Conservation (phyloP, 2,888 invertebrate genomes). For the Ichneumoninae sp. region DNA sequence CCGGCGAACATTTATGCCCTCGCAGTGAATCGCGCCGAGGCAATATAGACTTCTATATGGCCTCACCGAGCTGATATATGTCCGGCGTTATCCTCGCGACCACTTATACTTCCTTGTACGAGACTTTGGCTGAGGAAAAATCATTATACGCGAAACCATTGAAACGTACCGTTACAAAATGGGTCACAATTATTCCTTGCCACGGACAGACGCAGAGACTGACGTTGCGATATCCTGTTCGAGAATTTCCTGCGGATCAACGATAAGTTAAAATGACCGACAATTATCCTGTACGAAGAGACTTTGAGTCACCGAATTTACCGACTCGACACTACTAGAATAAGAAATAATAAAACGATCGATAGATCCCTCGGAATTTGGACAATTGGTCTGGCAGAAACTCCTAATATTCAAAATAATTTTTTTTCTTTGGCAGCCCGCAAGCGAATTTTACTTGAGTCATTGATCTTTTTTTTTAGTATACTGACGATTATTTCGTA, state of each 20-base stretch:
- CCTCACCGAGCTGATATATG: slow-evolving; percentile 76
- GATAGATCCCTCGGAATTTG: too few species aligned
- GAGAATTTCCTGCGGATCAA: slow-evolving; percentile 12
- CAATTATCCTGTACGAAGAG: too few species aligned
- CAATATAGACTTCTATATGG: slow-evolving; percentile 78
- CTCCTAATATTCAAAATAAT: too few species aligned
- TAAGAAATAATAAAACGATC: background rate
- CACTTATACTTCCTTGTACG: slow-evolving; percentile 72
- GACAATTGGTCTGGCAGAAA: too few species aligned
- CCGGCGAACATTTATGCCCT: slow-evolving; percentile 61
- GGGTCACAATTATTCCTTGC: slow-evolving; percentile 66
- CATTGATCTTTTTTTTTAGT: too few species aligned
- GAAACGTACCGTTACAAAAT: slow-evolving; percentile 71
- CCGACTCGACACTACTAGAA: too few species aligned
- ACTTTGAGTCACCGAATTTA: too few species aligned
- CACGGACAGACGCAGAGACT: background rate
- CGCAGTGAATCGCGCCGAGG: slow-evolving; percentile 57
- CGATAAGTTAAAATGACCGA: background rate
- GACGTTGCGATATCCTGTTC: background rate
- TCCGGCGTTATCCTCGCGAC: slow-evolving; percentile 74
- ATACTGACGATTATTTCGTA: too few species aligned
- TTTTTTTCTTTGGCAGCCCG: too few species aligned
- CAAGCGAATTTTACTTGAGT: too few species aligned
- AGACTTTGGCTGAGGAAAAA: slow-evolving; percentile 73
- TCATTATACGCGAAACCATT: slow-evolving; percentile 23